These are phyloP conservation scores for Siniperca knerii DNA, from an alignment of 2,113 vertebrate species.

Conservation along the genomic window DNA sequence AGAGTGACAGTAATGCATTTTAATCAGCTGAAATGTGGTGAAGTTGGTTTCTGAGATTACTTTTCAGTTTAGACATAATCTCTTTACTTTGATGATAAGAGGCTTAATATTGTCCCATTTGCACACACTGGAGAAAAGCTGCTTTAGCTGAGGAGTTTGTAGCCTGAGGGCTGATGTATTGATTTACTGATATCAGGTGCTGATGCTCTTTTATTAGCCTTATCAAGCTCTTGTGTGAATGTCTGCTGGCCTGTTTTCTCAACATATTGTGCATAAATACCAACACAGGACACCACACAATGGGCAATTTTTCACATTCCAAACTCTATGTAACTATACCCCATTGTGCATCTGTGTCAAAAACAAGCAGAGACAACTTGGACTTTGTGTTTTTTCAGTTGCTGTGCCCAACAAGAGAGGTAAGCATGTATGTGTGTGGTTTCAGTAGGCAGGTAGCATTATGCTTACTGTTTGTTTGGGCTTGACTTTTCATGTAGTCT, in stretches of 20 bases:
- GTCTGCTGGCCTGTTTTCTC: conserved; percentile 18
- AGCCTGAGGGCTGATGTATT: conserved; percentile 39
- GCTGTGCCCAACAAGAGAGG: conserved; percentile 80
- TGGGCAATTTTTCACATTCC: not conserved
- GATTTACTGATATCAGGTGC: conserved; percentile 21
- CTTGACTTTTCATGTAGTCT: conserved; percentile 32
- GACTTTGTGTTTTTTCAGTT: conserved; percentile 84
- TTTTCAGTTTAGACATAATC: conserved; percentile 27
- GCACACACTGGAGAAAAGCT: conserved; percentile 5
- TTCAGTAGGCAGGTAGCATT: conserved; percentile 22
- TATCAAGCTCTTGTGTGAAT: conserved; percentile 25
- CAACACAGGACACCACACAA: not conserved
- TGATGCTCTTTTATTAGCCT: conserved; percentile 32
- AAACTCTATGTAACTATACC: not conserved
- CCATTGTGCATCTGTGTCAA: conserved; percentile 33
- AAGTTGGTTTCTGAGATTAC: conserved; percentile 16
- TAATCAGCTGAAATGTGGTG: conserved; percentile 30
- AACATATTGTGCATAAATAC: not conserved
- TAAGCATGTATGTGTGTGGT: conserved; percentile 69
- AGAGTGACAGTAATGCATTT: conserved; percentile 35
- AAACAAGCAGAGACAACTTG: conserved; percentile 62
- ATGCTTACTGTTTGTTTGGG: conserved; percentile 51
- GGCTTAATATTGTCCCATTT: conserved; percentile 38
- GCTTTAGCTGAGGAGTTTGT: conserved; percentile 19
- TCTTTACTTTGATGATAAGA: conserved; percentile 46